Percentiles rank a stretch among this genome's conserved stretches.
phyloP scores from a whole-genome alignment of 2,113 vertebrate genomes.

The Halcyon senegalensis region DNA sequence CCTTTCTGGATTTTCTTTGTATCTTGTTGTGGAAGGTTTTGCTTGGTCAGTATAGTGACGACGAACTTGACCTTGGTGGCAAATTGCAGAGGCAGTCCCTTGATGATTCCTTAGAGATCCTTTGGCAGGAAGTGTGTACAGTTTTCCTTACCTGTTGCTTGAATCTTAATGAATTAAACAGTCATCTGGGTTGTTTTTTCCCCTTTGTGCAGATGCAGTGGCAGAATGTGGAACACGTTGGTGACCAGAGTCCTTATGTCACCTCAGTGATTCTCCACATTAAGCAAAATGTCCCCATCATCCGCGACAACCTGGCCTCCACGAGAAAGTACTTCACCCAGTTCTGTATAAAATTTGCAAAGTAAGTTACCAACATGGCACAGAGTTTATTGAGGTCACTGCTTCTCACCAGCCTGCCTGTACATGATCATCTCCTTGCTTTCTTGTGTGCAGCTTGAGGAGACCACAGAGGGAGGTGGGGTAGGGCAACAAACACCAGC shows the following conservation, averaged over 20 bases:
- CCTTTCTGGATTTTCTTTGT: not conserved
- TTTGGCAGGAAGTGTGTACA: conserved; percentile 10
- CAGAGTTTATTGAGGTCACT: not conserved
- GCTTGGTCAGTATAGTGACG: not conserved
- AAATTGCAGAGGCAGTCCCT: not conserved
- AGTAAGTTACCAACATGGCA: conserved; percentile 74
- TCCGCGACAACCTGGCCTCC: conserved; percentile 95
- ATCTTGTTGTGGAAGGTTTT: not conserved
- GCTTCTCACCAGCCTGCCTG: not conserved
- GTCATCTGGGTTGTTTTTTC: not conserved
- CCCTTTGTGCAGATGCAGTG: conserved; percentile 91
- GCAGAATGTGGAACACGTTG: conserved; percentile 98
- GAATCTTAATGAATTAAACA: conserved; percentile 15
- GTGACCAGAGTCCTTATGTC: conserved; percentile 98
- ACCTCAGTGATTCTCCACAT: conserved; percentile 98
- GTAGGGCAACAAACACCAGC: not conserved
- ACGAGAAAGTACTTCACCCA: conserved; percentile 99
- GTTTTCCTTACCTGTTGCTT: not conserved
- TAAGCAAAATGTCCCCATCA: conserved; percentile 97
- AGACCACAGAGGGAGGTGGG: not conserved
- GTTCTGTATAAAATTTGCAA: conserved; percentile 99
- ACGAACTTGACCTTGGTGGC: conserved; percentile 15
- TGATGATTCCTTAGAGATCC: not conserved
- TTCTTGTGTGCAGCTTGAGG: not conserved
- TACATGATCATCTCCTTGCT: not conserved